A percentile compares a stretch with the other conserved stretches of the same genome.
Evolutionary conservation across 1,140 invertebrate genomes (phyloP).

Genomic region (Magallana ariakensis): DNA sequence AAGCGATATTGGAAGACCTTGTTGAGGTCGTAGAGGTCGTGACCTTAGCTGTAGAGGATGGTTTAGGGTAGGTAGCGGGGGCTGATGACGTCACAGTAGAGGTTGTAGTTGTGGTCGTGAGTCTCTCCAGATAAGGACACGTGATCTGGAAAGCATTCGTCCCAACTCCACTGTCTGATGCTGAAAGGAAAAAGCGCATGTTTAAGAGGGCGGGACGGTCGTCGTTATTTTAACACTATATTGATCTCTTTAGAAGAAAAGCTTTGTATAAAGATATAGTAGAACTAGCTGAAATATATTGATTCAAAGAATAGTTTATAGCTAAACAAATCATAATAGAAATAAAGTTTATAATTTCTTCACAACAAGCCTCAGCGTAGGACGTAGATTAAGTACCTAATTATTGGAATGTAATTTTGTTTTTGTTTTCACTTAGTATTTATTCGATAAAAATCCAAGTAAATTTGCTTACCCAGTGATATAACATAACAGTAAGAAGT

Average conservation of each 20-base stretch:
- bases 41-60: not conserved
- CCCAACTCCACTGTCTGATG: not conserved
- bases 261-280: too few relatives aligned
- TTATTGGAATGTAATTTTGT: too few relatives aligned
- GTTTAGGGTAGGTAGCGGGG: not conserved
- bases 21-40: not conserved
- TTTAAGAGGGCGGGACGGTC: not conserved
- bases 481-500: conserved; percentile 1
- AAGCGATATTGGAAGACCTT: not conserved
- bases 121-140: not conserved
- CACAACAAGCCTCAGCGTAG: too few relatives aligned
- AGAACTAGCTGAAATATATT: too few relatives aligned
- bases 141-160: not conserved
- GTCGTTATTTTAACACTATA: not conserved
- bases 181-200: not conserved
- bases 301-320: too few relatives aligned
- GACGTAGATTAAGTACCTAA: too few relatives aligned
- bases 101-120: not conserved
- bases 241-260: too few relatives aligned
- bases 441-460: too few relatives aligned
- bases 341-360: too few relatives aligned
- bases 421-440: too few relatives aligned
- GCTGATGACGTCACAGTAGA: not conserved
- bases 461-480: not conserved
- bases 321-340: too few relatives aligned